Evolutionary conservation across 2,113 vertebrate genomes (phyloP).

Genomic region (Lipotes vexillifer): DNA sequence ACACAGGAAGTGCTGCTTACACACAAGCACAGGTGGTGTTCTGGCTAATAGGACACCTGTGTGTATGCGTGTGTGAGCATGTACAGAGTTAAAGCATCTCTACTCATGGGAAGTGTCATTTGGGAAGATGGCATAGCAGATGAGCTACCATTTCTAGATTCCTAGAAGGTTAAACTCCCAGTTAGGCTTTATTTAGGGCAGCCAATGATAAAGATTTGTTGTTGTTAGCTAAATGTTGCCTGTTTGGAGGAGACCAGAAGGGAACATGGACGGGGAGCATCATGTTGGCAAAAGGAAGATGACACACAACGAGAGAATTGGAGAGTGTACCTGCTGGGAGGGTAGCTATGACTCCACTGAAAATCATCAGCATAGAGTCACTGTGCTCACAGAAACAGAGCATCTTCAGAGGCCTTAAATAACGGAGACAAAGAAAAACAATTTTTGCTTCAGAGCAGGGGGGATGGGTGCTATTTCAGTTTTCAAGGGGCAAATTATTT

Average conservation of each 20-base stretch:
- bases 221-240: background rate
- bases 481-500: background rate
- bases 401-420: background rate
- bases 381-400: background rate
- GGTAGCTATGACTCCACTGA: background rate
- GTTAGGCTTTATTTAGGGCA: background rate
- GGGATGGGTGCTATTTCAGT: background rate
- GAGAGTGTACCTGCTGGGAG: background rate
- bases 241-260: background rate
- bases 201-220: background rate
- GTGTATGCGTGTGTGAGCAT: no score
- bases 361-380: background rate
- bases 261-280: background rate
- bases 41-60: background rate
- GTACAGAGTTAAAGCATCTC: background rate
- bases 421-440: background rate
- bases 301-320: background rate
- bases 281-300: background rate
- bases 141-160: background rate
- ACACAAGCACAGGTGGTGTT: background rate
- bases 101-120: background rate
- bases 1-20: background rate
- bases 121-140: background rate
- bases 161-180: background rate
- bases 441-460: background rate